These are phyloP conservation scores for Bergia sp. DNA, from an alignment of 92 coral and sea anemone genomes.

Conservation along the genomic window DNA sequence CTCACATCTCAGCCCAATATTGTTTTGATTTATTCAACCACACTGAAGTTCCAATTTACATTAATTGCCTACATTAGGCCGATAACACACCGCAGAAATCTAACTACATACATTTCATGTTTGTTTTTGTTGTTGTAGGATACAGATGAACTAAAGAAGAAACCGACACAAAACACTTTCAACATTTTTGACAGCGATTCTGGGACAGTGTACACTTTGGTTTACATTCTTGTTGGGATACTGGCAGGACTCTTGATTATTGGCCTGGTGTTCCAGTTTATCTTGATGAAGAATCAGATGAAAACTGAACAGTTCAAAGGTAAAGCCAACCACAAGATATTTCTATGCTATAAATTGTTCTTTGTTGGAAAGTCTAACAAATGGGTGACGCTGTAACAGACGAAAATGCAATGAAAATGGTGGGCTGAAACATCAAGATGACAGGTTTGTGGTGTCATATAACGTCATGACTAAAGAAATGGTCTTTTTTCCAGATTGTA, in stretches of 20 bases:
- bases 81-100: too few relatives aligned
- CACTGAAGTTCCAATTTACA: not conserved
- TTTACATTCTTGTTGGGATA: not conserved
- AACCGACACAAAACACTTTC: not conserved
- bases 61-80: too few relatives aligned
- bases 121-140: not conserved
- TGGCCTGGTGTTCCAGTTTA: not conserved
- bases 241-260: not conserved
- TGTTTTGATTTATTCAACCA: too few relatives aligned
- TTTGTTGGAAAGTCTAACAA: too few relatives aligned
- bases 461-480: too few relatives aligned
- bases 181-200: constrained; percentile 22
- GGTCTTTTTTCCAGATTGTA: not conserved
- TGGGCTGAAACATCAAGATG: too few relatives aligned
- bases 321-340: not conserved
- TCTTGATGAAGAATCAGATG: not conserved
- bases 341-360: too few relatives aligned
- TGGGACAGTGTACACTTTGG: not conserved
- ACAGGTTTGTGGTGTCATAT: too few relatives aligned
- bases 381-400: too few relatives aligned
- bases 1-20: too few relatives aligned
- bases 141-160: not conserved
- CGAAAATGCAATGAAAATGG: too few relatives aligned
- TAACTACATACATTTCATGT: too few relatives aligned
- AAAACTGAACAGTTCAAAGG: not conserved